phyloP scores from a whole-genome alignment of 2,888 invertebrate genomes.

The Heteropelma amictum region DNA sequence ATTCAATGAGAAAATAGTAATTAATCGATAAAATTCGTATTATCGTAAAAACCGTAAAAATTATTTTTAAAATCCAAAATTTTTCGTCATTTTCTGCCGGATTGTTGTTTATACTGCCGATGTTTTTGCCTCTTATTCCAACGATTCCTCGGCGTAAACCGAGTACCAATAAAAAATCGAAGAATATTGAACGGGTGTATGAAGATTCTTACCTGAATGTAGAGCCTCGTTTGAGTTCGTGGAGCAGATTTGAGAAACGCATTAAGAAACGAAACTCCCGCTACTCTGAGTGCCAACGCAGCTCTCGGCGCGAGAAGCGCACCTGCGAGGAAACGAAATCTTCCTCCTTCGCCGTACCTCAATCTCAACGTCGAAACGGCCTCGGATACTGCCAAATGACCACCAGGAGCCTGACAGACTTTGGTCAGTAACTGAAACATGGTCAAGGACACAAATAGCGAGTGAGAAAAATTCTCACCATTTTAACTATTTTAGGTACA shows the following conservation, averaged over 20 bases:
- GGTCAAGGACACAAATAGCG: constrained; percentile 24
- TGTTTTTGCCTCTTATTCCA: too few species aligned
- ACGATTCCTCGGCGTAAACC: neutral
- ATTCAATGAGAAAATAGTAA: too few species aligned
- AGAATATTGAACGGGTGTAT: neutral
- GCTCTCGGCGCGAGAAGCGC: constrained; percentile 90
- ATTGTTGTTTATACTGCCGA: too few species aligned
- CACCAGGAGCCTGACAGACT: constrained; percentile 87
- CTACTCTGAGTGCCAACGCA: constrained; percentile 82
- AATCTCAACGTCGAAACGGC: constrained; percentile 92
- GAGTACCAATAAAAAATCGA: neutral
- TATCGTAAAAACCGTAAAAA: too few species aligned
- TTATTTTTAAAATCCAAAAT: too few species aligned
- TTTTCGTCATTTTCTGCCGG: too few species aligned
- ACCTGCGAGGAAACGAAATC: constrained; percentile 93
- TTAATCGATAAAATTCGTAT: too few species aligned
- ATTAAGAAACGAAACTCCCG: constrained; percentile 91
- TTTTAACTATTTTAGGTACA: too few species aligned
- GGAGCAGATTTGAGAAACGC: constrained; percentile 88
- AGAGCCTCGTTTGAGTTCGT: constrained; percentile 86
- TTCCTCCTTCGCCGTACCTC: constrained; percentile 93
- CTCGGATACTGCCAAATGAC: constrained; percentile 93
- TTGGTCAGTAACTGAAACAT: constrained; percentile 87
- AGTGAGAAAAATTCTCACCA: neutral
- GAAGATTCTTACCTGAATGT: constrained; percentile 83